phyloP scores from a whole-genome alignment of 2,888 invertebrate genomes.

The Trachelus troglodyta region DNA sequence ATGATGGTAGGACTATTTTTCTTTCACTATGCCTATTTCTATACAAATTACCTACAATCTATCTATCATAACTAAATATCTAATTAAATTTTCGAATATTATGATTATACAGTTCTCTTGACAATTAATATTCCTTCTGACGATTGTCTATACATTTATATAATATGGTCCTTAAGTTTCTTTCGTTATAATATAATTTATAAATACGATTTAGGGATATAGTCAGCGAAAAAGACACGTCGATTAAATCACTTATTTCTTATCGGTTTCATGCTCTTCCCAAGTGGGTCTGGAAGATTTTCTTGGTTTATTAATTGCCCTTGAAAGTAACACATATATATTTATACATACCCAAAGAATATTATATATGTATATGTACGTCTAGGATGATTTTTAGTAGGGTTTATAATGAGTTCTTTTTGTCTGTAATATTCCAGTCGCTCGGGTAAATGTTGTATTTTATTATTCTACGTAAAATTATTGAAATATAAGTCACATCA shows the following conservation, averaged over 20 bases:
- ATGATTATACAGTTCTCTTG: not conserved
- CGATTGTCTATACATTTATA: conserved; percentile 47
- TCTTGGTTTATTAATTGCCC: not conserved
- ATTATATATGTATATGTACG: not conserved
- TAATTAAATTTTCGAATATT: not conserved
- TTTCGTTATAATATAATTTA: conserved; percentile 11
- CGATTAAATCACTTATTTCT: conserved; percentile 18
- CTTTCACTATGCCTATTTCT: conserved; percentile 8
- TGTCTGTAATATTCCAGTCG: not conserved
- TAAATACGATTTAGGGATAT: conserved; percentile 13
- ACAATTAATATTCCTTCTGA: conserved; percentile 22
- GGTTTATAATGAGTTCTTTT: not conserved
- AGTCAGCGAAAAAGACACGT: conserved; percentile 27
- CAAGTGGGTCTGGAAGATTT: not conserved
- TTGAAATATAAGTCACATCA: not conserved
- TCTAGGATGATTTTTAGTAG: not conserved
- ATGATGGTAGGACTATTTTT: conserved; percentile 24
- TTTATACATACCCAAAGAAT: not conserved
- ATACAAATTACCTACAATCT: not conserved
- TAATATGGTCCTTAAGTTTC: conserved; percentile 39
- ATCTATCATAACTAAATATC: not conserved
- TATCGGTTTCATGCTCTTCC: not conserved
- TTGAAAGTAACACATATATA: not conserved
- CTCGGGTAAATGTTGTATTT: not conserved
- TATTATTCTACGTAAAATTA: not conserved